These are phyloP conservation scores for Helicoverpa assulta DNA, from an alignment of 2,888 invertebrate genomes.

Conservation along the genomic window DNA sequence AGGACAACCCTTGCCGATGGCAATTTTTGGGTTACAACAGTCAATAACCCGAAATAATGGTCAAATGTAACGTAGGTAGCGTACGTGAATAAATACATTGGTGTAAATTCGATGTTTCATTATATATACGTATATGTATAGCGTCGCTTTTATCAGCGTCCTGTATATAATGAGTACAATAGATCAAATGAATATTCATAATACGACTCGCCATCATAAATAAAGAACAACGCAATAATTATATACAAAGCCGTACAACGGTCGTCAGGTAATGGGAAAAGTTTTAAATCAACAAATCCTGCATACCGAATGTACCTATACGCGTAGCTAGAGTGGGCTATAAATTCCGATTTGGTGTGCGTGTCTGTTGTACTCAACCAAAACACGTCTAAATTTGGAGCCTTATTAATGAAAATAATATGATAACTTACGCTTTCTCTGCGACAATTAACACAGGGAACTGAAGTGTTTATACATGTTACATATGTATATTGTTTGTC, in stretches of 20 bases:
- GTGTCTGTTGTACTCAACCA: constrained; percentile 31
- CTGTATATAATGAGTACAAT: constrained; percentile 33
- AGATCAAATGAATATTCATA: constrained; percentile 49
- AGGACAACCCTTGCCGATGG: constrained; percentile 63
- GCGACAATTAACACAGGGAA: too few species aligned
- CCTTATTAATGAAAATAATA: constrained; percentile 25
- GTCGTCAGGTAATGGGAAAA: constrained; percentile 68
- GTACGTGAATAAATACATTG: constrained; percentile 32
- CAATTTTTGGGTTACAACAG: constrained; percentile 60
- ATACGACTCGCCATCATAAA: constrained; percentile 41
- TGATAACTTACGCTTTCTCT: too few species aligned
- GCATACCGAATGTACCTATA: constrained; percentile 39
- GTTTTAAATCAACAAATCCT: constrained; percentile 70
- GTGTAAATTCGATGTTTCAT: constrained; percentile 14
- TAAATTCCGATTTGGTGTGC: constrained; percentile 57
- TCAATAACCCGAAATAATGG: constrained; percentile 66
- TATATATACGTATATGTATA: constrained; percentile 11
- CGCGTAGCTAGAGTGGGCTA: constrained; percentile 40
- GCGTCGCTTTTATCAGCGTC: not conserved
- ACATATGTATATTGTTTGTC: not conserved
- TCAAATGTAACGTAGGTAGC: constrained; percentile 43
- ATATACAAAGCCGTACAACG: constrained; percentile 56
- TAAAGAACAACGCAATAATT: constrained; percentile 55
- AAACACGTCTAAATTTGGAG: constrained; percentile 31
- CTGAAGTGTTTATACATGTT: too few species aligned